Base-by-base conservation (phyloP, 2,797 vertebrate genomes). In the Lutjanus argentimaculatus region DNA sequence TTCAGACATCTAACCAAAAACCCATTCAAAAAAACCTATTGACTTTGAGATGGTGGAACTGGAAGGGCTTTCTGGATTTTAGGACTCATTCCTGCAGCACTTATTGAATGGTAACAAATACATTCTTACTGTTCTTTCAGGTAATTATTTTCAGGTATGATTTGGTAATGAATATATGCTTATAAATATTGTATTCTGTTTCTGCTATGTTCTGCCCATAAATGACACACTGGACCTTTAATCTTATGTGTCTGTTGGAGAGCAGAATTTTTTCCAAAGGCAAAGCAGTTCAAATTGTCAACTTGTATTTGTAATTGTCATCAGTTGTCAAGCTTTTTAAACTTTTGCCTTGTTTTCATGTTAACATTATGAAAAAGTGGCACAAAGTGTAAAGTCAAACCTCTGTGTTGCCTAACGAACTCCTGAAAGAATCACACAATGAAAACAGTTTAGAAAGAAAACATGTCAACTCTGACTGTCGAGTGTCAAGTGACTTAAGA, bases 361-460 rank as follows among this genome's bases (percentile, higher is more conserved):
- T 10, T 15, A 19, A 57, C 15, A 51, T 58, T 15, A 43, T 58
- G 52, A 67, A 77, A 51, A 80, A 65, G 16, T 30, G 9, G 8
- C 36, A 55, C 15, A 45, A 46, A 82, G 51, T 55, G 9, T 14
- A 72, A 69, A 79, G 62, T 64, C 11, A 80, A 64, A 77, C 13
- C 19, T 55, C 67, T 19, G 17, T 19, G 64, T 71, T 68, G 12
- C 66, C 46, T 36, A 55, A 63, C 43, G 19, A 72, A 51, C 46
- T 72, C 71, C 75, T 86, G 62, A 68, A 76, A 63, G 57, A 75
- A 61, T 86, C 66, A 55, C 64, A 25, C 46, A 70, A 68, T 55
- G 42, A 85, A 81, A 79, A 74, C 30, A 74, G 59, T 73, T 82
- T 42, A 30, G 69, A 79, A 80, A 70, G 45, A 85, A 82, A 84